Evolutionary conservation across 2,888 invertebrate species (phyloP), one percentile per base, ranked within the genome.

Genomic region (Crocallis elinguaria): DNA sequence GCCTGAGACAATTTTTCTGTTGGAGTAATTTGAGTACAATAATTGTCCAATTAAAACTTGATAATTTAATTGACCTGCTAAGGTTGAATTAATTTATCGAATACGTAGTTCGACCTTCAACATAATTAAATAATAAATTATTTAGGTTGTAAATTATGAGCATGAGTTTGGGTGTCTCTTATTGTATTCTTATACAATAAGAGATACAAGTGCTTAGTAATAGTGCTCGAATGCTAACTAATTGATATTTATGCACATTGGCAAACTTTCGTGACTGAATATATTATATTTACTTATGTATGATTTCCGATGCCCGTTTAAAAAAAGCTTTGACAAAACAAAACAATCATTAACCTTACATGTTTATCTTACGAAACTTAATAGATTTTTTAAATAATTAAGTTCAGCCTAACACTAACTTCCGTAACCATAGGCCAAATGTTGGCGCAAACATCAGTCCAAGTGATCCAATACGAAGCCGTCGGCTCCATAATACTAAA

Each of bases 401-500:
- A n/a, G n/a, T n/a, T 4, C 19, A 19, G 6, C 19, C 19, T 19
- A 19, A 19, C 19, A 4, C 6, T 19, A 3, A 6, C 19, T 19
- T 19, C 6, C 6, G 19, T 19, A 19, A 19, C 19, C 19, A 19
- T 19, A 6, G 19, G 13, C 3, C n/a, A n/a, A 60, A 62, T 29
- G 35, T 62, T 63, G 32, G 57, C 37, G 13, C 62, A 56, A 61
- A 64, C 45, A 39, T 41, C 55, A 53, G 49, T 51, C 54, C 17
- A 35, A 11, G 8, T 17, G 13, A 13, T 32, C 29, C 29, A 30
- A 30, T 14, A 11, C 9, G 8, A 23, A 25, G 19, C 42, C 61
- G 57, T 54, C 42, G 43, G 51, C 45, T 42, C 36, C 35, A 41
- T 52, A 49, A 49, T 46, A 62, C 60, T 75, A 64, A 70, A 75